A percentile compares a stretch with the other conserved stretches of the same genome.
Evolutionary conservation across 2,888 invertebrate genomes (phyloP).

Genomic region (Torymus tubicola): DNA sequence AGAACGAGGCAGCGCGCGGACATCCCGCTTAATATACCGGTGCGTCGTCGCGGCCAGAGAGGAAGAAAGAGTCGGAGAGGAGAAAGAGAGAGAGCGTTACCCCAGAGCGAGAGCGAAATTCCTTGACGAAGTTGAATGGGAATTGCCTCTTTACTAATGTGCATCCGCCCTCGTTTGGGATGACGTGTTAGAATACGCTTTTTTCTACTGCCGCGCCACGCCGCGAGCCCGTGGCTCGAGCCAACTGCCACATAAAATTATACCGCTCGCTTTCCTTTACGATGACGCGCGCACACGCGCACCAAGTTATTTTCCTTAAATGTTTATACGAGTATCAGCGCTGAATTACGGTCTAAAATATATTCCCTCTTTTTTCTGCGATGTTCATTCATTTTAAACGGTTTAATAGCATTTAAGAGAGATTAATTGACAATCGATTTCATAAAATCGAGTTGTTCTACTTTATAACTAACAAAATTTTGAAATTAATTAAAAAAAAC

Average conservation of each 20-base stretch:
- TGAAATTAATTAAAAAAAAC: no score
- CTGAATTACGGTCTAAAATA: conserved; percentile 13
- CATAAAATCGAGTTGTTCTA: no score
- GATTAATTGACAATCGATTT: no score
- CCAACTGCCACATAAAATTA: conserved; percentile 44
- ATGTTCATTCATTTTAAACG: no score
- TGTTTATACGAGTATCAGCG: conserved; percentile 13
- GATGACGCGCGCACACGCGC: background rate
- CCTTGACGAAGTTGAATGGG: conserved; percentile 54
- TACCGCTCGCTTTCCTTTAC: conserved; percentile 35
- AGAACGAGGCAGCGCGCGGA: conserved; percentile 44
- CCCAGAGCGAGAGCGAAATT: conserved; percentile 23
- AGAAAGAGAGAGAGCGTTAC: no score
- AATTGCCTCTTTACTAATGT: conserved; percentile 53
- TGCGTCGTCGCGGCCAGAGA: background rate
- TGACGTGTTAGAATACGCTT: conserved; percentile 46
- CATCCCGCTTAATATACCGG: conserved; percentile 6
- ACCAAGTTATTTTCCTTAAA: conserved; percentile 5
- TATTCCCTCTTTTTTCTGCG: background rate
- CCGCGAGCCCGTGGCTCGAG: background rate
- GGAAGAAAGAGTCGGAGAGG: no score
- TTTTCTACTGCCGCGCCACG: conserved; percentile 24
- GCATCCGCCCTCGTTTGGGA: conserved; percentile 51
- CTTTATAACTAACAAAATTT: no score
- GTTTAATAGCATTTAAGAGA: no score